phyloP scores from a whole-genome alignment of 2,888 invertebrate genomes.

The Trichopoda pennipes region DNA sequence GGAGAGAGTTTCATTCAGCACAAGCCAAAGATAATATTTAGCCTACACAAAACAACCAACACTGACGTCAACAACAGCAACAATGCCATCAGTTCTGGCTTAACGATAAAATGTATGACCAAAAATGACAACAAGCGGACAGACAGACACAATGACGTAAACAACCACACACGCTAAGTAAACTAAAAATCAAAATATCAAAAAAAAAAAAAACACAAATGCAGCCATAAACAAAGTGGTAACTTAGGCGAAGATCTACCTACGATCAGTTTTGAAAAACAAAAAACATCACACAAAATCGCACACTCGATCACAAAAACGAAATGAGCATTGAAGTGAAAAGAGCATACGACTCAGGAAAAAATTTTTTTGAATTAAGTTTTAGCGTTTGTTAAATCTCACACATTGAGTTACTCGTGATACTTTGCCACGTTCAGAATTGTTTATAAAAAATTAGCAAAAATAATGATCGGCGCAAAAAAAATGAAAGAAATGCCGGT shows the following conservation, averaged over 20 bases:
- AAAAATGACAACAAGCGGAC: conserved; percentile 56
- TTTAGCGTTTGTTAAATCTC: conserved; percentile 62
- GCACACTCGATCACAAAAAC: conserved; percentile 58
- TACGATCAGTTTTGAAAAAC: conserved; percentile 67
- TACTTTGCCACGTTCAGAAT: conserved; percentile 69
- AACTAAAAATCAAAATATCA: conserved; percentile 42
- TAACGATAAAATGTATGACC: conserved; percentile 58
- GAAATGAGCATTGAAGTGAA: conserved; percentile 44
- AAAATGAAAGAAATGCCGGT: conserved; percentile 48
- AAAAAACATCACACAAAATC: conserved; percentile 55
- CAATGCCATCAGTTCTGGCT: conserved; percentile 35
- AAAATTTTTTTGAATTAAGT: conserved; percentile 63
- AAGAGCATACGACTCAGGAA: conserved; percentile 65
- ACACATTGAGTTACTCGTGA: conserved; percentile 70
- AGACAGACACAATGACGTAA: conserved; percentile 50
- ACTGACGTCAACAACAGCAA: conserved; percentile 39
- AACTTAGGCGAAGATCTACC: conserved; percentile 71
- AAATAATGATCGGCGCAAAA: conserved; percentile 44
- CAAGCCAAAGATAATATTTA: conserved; percentile 32
- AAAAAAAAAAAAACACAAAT: conserved; percentile 37
- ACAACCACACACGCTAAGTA: conserved; percentile 60
- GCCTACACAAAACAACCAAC: conserved; percentile 52
- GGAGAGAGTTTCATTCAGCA: conserved; percentile 37
- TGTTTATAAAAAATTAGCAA: conserved; percentile 35
- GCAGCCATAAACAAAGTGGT: conserved; percentile 47